Evolutionary conservation across 2,797 vertebrate species (phyloP).

Genomic region (Diplodus sargus): DNA sequence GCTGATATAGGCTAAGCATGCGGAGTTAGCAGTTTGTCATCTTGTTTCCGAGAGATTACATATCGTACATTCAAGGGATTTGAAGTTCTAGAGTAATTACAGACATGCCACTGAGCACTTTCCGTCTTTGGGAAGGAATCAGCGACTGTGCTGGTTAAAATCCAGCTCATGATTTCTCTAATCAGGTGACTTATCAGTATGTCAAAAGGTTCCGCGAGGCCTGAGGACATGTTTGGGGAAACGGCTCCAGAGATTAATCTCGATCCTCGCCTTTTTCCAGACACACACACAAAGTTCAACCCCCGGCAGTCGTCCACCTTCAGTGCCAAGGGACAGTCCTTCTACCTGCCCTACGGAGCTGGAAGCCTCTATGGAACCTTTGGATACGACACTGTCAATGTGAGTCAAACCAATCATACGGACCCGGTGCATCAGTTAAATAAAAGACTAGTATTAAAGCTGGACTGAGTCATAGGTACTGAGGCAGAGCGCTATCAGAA

Average conservation of each 20-base stretch:
- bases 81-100: conserved; percentile 23
- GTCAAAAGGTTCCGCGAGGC: conserved; percentile 17
- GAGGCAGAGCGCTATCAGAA: background rate
- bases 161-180: conserved; percentile 16
- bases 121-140: background rate
- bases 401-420: conserved; percentile 68
- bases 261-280: conserved; percentile 63
- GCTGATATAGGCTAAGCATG: conserved; percentile 9
- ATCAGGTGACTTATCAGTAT: conserved; percentile 20
- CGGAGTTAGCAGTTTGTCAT: conserved; percentile 32
- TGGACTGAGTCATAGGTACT: background rate
- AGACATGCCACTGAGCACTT: conserved; percentile 18
- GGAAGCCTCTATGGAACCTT: conserved; percentile 76
- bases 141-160: conserved; percentile 6
- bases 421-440: background rate
- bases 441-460: background rate
- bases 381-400: conserved; percentile 84
- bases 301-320: conserved; percentile 81
- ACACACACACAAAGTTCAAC: conserved; percentile 77
- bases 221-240: conserved; percentile 3
- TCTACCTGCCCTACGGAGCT: conserved; percentile 81
- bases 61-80: conserved; percentile 16
- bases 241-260: conserved; percentile 29
- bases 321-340: conserved; percentile 31
- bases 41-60: conserved; percentile 37